Conservation (phyloP, 2,113 vertebrate genomes). For the Rhegmatorhina hoffmannsi region DNA sequence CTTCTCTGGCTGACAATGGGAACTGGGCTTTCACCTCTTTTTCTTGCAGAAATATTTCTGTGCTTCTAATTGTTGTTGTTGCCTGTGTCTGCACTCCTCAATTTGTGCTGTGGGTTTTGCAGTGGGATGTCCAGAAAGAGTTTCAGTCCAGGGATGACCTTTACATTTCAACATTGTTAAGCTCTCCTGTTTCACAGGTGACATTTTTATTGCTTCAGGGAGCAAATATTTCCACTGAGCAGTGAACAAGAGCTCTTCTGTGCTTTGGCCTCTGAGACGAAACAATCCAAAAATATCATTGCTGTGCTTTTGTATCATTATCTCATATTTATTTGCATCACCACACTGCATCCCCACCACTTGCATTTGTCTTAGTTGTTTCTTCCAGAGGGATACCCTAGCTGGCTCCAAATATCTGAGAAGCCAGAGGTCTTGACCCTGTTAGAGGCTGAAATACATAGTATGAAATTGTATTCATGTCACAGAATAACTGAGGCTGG, state of each 20-base stretch:
- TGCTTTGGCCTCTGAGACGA: background rate
- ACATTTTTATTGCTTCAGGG: background rate
- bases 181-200: background rate
- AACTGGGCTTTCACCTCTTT: background rate
- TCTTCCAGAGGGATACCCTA: background rate
- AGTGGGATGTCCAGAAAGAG: background rate
- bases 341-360: background rate
- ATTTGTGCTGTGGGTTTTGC: background rate
- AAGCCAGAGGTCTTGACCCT: background rate
- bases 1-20: background rate
- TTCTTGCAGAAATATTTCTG: background rate
- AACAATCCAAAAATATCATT: background rate
- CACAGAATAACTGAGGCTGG: background rate
- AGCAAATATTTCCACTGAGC: background rate
- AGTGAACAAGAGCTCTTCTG: background rate
- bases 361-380: background rate
- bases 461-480: background rate
- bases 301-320: background rate
- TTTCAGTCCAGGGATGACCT: background rate
- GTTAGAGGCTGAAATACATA: background rate
- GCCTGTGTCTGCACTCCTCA: background rate
- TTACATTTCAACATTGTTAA: background rate
- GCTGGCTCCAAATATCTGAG: background rate
- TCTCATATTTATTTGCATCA: background rate
- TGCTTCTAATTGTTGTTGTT: background rate